Evolutionary conservation across 2,797 vertebrate genomes (phyloP).

Genomic region (Clamator glandarius): DNA sequence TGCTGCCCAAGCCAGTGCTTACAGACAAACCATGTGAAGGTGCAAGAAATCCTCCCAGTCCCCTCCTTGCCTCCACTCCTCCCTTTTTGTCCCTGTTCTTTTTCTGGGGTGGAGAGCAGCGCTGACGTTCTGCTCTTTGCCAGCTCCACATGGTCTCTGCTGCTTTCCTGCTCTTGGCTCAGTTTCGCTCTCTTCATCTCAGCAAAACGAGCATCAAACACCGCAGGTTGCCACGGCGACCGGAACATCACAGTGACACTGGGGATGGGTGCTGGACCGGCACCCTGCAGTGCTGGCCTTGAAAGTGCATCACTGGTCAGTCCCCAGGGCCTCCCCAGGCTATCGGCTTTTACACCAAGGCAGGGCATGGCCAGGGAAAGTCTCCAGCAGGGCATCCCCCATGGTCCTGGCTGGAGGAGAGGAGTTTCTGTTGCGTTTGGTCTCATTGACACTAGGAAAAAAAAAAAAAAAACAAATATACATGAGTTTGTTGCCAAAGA

Average conservation of each 20-base stretch:
- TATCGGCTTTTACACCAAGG: accelerated
- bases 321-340: neutral
- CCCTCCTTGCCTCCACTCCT: neutral
- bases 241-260: accelerated
- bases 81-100: neutral
- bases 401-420: accelerated
- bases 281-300: accelerated
- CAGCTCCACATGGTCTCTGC: neutral
- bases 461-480: accelerated
- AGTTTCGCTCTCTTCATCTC: neutral
- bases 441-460: neutral
- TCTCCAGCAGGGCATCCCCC: neutral
- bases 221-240: neutral
- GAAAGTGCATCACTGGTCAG: accelerated
- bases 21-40: neutral
- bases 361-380: neutral
- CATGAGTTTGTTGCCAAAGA: neutral
- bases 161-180: accelerated
- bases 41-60: neutral
- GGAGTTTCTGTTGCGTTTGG: neutral
- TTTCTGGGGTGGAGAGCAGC: accelerated
- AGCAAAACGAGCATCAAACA: neutral
- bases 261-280: neutral
- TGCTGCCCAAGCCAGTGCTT: neutral
- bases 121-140: neutral